Evolutionary conservation across 1,140 invertebrate species (phyloP).

Genomic region (Drosophila sproati): DNA sequence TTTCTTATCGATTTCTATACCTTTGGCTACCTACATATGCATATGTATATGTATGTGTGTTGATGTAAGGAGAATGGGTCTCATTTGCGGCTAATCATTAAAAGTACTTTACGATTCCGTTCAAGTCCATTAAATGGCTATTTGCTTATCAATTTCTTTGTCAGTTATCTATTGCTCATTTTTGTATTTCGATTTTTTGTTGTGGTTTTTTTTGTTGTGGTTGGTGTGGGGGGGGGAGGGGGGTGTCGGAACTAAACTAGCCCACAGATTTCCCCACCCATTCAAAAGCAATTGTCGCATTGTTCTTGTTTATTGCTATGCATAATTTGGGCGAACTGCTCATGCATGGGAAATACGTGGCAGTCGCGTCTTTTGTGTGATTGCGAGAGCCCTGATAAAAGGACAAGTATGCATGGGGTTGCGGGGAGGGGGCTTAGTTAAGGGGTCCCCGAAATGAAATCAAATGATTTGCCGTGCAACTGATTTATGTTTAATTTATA

Average conservation of each 20-base stretch:
- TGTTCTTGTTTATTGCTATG: constrained; percentile 48
- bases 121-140: constrained; percentile 76
- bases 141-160: constrained; percentile 76
- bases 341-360: constrained; percentile 55
- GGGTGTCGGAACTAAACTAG: not conserved
- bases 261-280: not conserved
- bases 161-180: constrained; percentile 21
- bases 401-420: constrained; percentile 8
- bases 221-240: not conserved
- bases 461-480: constrained; percentile 78
- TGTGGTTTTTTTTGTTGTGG: not conserved
- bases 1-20: constrained; percentile 58
- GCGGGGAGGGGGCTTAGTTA: not conserved
- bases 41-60: not conserved
- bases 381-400: constrained; percentile 22
- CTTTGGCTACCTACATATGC: not conserved
- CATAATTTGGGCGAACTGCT: constrained; percentile 47
- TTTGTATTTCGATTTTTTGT: not conserved
- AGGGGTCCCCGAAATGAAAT: constrained; percentile 71
- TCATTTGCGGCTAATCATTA: constrained; percentile 70
- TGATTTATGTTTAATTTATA: constrained; percentile 82
- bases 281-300: constrained; percentile 49
- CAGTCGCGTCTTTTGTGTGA: constrained; percentile 48
- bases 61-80: not conserved
- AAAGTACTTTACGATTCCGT: constrained; percentile 66